phyloP scores from a whole-genome alignment of 92 coral and sea anemone genomes.

The Isaurus tuberculatus region DNA sequence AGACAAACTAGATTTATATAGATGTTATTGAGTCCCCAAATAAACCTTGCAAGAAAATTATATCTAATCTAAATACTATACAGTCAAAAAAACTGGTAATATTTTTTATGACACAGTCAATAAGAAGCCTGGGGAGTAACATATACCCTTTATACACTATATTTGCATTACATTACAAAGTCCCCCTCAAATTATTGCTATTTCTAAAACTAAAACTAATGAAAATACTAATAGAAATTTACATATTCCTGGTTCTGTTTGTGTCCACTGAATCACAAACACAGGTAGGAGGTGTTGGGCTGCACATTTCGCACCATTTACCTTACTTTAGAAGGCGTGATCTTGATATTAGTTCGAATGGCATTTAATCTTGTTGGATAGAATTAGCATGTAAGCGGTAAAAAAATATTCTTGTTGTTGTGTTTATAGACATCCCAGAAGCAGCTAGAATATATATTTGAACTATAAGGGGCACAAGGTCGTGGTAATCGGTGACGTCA shows the following conservation, averaged over 20 bases:
- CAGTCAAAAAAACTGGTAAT: constrained; percentile 21
- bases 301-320: constrained; percentile 40
- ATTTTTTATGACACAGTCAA: constrained; percentile 25
- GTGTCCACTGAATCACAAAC: constrained; percentile 55
- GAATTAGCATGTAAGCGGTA: constrained; percentile 26
- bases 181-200: constrained; percentile 51
- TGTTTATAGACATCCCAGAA: no score
- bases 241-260: constrained; percentile 56
- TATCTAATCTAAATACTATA: not conserved
- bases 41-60: constrained; percentile 1
- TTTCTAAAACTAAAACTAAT: constrained; percentile 53
- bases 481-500: no score
- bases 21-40: constrained; percentile 27
- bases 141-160: constrained; percentile 31
- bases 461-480: no score
- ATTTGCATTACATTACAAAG: constrained; percentile 29
- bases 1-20: not conserved
- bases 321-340: not conserved
- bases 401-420: constrained; percentile 20
- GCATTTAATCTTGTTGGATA: constrained; percentile 47
- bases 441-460: no score
- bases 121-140: constrained; percentile 36
- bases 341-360: not conserved
- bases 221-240: constrained; percentile 51
- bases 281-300: constrained; percentile 56